These are phyloP conservation scores for Chionomys nivalis DNA, from an alignment of 2,113 vertebrate genomes.

Conservation along the genomic window DNA sequence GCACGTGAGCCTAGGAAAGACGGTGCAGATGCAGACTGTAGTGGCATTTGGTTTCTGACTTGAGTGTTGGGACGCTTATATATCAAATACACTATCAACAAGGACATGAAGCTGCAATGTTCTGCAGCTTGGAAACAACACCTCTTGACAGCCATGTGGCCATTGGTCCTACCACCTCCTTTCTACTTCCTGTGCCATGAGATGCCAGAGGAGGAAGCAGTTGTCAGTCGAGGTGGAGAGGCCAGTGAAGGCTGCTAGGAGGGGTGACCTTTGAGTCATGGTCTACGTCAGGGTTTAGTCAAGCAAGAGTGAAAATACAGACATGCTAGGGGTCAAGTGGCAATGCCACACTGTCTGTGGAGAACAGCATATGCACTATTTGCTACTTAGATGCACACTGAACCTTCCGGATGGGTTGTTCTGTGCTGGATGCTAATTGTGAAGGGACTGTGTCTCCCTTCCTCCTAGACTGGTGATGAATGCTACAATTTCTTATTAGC, in stretches of 20 bases:
- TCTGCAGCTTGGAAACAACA: neutral
- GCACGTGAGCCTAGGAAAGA: neutral
- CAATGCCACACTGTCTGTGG: neutral
- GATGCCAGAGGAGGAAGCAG: fast-evolving
- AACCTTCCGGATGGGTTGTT: slow-evolving; percentile 58
- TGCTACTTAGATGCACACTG: neutral
- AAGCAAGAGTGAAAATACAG: neutral
- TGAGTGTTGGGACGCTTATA: neutral
- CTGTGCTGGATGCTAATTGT: slow-evolving; percentile 77
- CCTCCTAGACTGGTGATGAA: slow-evolving; percentile 65
- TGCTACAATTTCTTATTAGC: slow-evolving; percentile 69
- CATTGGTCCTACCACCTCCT: neutral
- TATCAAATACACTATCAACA: neutral
- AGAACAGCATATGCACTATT: neutral
- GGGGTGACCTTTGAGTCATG: neutral
- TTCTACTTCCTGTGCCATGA: fast-evolving
- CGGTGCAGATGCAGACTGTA: neutral
- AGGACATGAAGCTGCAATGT: neutral
- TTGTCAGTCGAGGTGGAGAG: neutral
- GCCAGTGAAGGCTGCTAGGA: neutral
- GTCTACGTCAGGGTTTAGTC: neutral
- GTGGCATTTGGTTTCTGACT: neutral
- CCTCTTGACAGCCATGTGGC: neutral
- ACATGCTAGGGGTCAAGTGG: neutral
- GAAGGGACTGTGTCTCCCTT: slow-evolving; percentile 48